Conservation (phyloP, 2,113 vertebrate species). For the Eulemur rufifrons region DNA sequence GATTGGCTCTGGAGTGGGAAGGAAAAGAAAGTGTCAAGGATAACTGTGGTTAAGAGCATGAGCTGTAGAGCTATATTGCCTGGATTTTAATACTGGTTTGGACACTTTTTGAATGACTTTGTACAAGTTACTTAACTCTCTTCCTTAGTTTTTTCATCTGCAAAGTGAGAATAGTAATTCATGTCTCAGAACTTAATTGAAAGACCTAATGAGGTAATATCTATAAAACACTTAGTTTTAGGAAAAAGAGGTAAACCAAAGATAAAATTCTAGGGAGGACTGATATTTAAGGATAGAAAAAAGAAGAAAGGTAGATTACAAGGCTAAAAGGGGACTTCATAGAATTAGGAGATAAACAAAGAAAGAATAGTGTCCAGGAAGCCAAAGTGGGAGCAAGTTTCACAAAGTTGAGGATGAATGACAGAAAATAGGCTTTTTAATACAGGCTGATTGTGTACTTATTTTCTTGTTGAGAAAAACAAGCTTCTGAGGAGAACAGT, state of each 20-base stretch:
- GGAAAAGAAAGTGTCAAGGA: neutral
- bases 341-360: neutral
- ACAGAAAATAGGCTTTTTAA: neutral
- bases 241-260: neutral
- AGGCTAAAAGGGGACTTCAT: neutral
- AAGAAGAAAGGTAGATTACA: neutral
- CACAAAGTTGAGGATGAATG: neutral
- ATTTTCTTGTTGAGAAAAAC: neutral
- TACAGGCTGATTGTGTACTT: neutral
- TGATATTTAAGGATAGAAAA: neutral
- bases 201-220: neutral
- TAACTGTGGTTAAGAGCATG: neutral
- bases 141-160: constrained; percentile 18
- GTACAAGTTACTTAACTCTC: neutral
- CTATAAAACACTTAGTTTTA: neutral
- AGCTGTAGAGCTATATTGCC: neutral
- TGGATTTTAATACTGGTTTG: neutral
- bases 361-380: neutral
- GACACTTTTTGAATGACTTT: neutral
- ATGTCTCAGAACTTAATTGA: constrained; percentile 21
- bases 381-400: neutral
- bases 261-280: neutral
- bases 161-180: neutral
- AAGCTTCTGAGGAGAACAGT: neutral
- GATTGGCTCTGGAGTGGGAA: neutral